Base-by-base conservation (phyloP, 2,113 vertebrate genomes). In the Bujurquina vittata region DNA sequence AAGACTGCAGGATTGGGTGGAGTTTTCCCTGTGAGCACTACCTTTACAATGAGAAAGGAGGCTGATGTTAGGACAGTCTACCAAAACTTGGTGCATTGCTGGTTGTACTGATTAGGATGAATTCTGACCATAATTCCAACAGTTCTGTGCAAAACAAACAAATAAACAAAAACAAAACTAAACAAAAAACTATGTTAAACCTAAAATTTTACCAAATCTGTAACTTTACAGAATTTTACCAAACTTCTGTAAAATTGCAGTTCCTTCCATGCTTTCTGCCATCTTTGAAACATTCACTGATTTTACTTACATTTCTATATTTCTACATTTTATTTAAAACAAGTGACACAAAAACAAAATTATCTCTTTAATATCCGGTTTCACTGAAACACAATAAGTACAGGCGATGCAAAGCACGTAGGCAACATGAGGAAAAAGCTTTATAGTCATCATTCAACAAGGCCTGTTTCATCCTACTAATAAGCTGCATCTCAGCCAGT, bases 321-420 rank as follows among this genome's bases (percentile, higher is more conserved):
- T 67, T 69, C 46, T 52, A n/a, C 5, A 29, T 23, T 67, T 69
- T 33, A 0, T 20, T 46, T 43, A 76, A 46, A 60, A 31, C 2
- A 61, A 69, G 14, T 31, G 0, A 31, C 1, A 61, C 10, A 37
- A 81, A 29, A 55, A 22, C 57, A 57, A 73, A 73, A 62, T 18
- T 4, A 14, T 22, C 26, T 20, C 69, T 87, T 79, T 87, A 79
- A 69, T 75, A 46, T 43, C 56, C 67, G 40, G 18, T 54, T 59
- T 49, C 26, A 80, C 80, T 46, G 49, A 65, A 75, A 87, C 72
- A 84, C 23, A 84, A 56, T 57, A 43, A 52, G 15, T 77, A 29
- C 54, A 77, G 85, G 80, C 58, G n/a, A 46, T 57, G 77, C 58
- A 74, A 59, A 83, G 62, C 61, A 57, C 40, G 37, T 29, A 55